Base-by-base conservation (phyloP, 2,888 invertebrate species). In the Cylindroiulus punctatus region DNA sequence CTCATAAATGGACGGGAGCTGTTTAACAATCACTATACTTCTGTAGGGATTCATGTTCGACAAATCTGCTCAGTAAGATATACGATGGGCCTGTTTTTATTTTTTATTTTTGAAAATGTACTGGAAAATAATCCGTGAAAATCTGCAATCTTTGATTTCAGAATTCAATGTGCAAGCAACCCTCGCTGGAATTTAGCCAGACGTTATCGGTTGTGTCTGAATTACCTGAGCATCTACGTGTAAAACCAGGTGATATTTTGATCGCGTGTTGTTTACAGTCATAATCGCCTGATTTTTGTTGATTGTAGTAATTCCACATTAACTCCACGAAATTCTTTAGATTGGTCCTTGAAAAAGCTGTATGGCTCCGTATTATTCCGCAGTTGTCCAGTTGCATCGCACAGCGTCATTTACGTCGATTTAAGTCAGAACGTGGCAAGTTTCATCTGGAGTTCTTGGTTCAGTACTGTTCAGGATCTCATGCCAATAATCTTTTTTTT, bases 21-120 rank as follows among this genome's bases (percentile, higher is more conserved):
- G 86, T 97, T 98, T 90, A 97, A 97, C 90, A 96, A 97, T 1
- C 95, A 96, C 90, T 98, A 97, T 90, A 97, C 98, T 92, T 98
- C 98, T 0, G 92, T 98, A 87, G 95, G 95, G 26, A 92, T 98
- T 76, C 95, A 97, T 92, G 93, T 97, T 52, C 93, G 97, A 87
- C 95, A 76, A 76, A 95, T 85, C 92, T 96, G 65, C 98, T 97
- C 89, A 26, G 47, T 47, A 19, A 47, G 84, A 52, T 19, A 30
- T 22, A 0, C 0, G 3, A 3, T 5, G 5, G n/a, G n/a, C 19
- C 17, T 12, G 30, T 84, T 52, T 84, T 22, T 12, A 3, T 30
- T 8, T 19, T n/a, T 36, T 36, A 10, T 32, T 14, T 14, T 5
- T 65, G 76, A 36, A n/a, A 44, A 26, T 4, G 10, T 3, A 19